Evolutionary conservation across 2,797 vertebrate species (phyloP), one percentile per base, ranked within the genome.

Genomic region (Cryptoprocta ferox): DNA sequence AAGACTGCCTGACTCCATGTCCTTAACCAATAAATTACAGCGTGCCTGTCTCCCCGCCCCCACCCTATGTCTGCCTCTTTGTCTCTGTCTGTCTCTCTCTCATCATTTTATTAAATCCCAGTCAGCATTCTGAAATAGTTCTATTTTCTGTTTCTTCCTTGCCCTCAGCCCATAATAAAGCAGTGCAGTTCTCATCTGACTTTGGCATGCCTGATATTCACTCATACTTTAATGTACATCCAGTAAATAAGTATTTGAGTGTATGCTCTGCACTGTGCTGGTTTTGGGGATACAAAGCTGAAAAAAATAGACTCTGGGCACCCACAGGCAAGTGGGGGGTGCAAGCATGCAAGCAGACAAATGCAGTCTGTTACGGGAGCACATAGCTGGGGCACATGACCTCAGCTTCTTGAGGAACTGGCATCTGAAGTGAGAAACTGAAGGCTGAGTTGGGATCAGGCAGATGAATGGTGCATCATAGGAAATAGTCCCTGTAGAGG

Each of bases 121-220:
- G 30, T 24, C 35, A 15, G 78, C 45, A 68, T 81, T 96, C 42
- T 68, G 37, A 94, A 95, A 82, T n/a, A 70, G 32, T 2, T 15
- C 14, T 78, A 28, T 66, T 68, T 75, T 37, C 86, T 59, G 3
- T 53, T 85, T 88, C 7, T 83, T 88, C 42, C 42, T 78, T 16
- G 9, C 24, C 19, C 3, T 91, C 7, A 28, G 12, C 53, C 45
- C 37, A 71, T 88, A 89, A 48, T 53, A 95, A 87, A 75, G 18
- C 13, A 39, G 14, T 42, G 16, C 3, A 50, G n/a, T 37, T 82
- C 35, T 85, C 68, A 50, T 59, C 39, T 71, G 48, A 59, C 10
- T 82, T 73, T 32, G 59, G 35, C 30, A 85, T 21, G 3, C 68
- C 82, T 63, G 56, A 63, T 61, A 75, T 0, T 76, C 42, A 42